Evolutionary conservation across 2,113 vertebrate genomes (phyloP).

Genomic region (Brachirus orientalis): DNA sequence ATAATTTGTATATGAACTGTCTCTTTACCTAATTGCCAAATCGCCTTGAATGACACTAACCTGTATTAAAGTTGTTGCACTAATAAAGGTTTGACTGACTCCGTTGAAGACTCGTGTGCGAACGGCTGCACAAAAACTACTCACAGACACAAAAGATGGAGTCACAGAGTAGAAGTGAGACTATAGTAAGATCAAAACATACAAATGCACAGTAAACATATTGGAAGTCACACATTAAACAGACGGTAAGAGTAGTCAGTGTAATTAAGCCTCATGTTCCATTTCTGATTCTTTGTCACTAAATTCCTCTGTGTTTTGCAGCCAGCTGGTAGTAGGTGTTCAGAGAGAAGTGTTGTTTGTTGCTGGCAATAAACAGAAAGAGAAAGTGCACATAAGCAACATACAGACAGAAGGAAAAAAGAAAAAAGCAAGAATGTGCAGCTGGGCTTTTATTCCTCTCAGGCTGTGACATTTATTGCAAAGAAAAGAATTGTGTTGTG

Average conservation of each 20-base stretch:
- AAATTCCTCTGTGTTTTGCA: constrained; percentile 6
- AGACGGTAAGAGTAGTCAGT: constrained; percentile 18
- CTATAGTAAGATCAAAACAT: no score
- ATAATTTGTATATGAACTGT: no score
- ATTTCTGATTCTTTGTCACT: not conserved
- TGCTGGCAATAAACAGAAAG: not conserved
- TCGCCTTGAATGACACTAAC: no score
- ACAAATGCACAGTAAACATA: no score
- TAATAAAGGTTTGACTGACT: no score
- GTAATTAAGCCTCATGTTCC: constrained; percentile 14
- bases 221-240: not conserved
- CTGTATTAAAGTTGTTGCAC: no score
- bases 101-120: no score
- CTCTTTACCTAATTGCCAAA: no score
- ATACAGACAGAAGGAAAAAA: not conserved
- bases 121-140: no score
- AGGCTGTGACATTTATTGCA: not conserved
- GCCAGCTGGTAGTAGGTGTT: not conserved
- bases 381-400: not conserved
- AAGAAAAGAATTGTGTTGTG: not conserved
- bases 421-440: not conserved
- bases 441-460: not conserved
- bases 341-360: constrained; percentile 7
- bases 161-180: no score
- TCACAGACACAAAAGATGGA: no score